Evolutionary conservation across 2,797 vertebrate genomes (phyloP).

Genomic region (Sus cebifrons): DNA sequence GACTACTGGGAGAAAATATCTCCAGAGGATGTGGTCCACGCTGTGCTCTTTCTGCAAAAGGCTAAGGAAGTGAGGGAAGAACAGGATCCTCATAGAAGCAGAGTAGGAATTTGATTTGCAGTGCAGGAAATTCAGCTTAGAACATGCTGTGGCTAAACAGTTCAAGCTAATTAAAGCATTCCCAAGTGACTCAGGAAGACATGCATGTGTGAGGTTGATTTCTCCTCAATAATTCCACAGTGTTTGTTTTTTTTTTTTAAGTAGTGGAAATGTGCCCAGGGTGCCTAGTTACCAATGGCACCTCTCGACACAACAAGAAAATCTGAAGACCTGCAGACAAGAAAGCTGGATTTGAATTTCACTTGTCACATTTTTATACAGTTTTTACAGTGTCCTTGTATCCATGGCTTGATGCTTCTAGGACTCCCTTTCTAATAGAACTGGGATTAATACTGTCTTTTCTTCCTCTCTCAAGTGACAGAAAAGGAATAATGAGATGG

Average conservation of each 20-base stretch:
- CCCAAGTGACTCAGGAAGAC: background rate
- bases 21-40: slow-evolving; percentile 27
- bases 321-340: background rate
- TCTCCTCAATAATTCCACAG: slow-evolving; percentile 42
- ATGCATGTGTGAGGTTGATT: background rate
- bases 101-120: background rate
- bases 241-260: too few relatives aligned
- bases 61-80: background rate
- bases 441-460: background rate
- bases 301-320: background rate
- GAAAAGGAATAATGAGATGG: background rate
- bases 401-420: background rate
- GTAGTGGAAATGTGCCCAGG: background rate
- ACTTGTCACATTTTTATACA: background rate
- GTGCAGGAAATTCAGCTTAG: background rate
- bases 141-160: slow-evolving; percentile 29
- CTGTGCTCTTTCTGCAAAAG: slow-evolving; percentile 14
- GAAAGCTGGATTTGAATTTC: background rate
- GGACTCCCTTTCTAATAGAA: background rate
- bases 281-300: background rate
- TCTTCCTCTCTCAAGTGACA: background rate
- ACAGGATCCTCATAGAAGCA: background rate
- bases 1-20: background rate
- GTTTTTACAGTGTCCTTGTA: too few relatives aligned
- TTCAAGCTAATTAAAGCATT: slow-evolving; percentile 13